Evolutionary conservation across 2,888 invertebrate genomes (phyloP), one percentile per base, ranked within the genome.

Genomic region (Melanchra persicariae): DNA sequence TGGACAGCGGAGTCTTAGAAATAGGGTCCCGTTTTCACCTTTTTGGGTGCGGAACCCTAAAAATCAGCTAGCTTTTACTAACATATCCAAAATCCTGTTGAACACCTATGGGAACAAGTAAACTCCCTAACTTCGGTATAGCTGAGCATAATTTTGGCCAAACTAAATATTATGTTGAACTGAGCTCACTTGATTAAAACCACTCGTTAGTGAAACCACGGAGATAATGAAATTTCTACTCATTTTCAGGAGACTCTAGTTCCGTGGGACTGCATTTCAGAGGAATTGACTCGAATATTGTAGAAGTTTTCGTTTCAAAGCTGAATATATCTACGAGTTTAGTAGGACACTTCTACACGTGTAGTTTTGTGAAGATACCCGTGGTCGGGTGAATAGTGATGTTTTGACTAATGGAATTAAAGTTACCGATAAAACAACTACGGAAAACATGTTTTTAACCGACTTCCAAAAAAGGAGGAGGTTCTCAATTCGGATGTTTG

Each of bases 121-220:
- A 19, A 30, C 10, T 24, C 1, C 22, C 5, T 22, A 12, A 34
- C 24, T 8, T 7, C 26, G 15, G 12, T 10, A 51, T 7, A 69
- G 49, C 10, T 77, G 12, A 15, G 37, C 17, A 30, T 45, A 59
- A 19, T 75, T 24, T 30, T 30, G 3, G 40, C 12, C 22, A 47
- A 74, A 58, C 59, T 26, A n/a, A 73, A 77, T 40, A 52, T 77
- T 34, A 51, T 40, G 57, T 55, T 26, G 30, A 45, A 17, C 49
- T 45, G 40, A 30, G 34, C 37, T 59, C 37, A 71, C 79, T 78
- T 72, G 54, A 75, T 71, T 75, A 75, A 37, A 63, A 63, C 47
- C 47, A 43, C 79, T 79, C 63, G 63, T 78, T 78, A 78, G 54
- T 10, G 12, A 47, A 47, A n/a, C 43, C 40, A 45, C 60, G 37